phyloP scores from a whole-genome alignment of 2,113 vertebrate species.

The Archilochus colubris region DNA sequence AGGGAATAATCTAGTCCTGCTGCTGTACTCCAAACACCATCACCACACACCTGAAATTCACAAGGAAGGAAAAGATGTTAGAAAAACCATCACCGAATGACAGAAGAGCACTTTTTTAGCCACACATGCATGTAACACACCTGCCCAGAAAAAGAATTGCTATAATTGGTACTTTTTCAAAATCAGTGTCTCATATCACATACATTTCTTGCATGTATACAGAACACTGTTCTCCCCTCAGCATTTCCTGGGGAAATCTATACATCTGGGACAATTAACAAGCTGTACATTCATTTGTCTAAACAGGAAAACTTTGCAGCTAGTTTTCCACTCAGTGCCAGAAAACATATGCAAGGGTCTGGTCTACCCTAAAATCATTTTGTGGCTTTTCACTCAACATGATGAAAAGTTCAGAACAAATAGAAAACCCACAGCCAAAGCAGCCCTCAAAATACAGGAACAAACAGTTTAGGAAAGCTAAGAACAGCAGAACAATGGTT shows the following conservation, averaged over 20 bases:
- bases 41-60: constrained; percentile 82
- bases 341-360: neutral
- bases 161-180: neutral
- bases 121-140: neutral
- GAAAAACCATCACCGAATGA: neutral
- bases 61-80: neutral
- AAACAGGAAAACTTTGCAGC: neutral
- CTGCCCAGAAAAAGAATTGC: neutral
- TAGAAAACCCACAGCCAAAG: neutral
- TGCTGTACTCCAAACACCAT: constrained; percentile 87
- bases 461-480: neutral
- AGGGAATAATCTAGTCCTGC: constrained; percentile 90
- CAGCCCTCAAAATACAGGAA: neutral
- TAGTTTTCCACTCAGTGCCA: neutral
- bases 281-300: neutral
- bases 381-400: neutral
- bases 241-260: neutral
- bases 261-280: neutral
- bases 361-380: neutral
- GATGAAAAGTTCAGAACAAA: neutral
- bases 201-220: neutral
- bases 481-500: neutral
- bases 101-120: neutral
- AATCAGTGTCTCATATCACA: neutral
- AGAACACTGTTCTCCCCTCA: neutral